phyloP scores from a whole-genome alignment of 2,888 invertebrate genomes.

The Heliconius erato region DNA sequence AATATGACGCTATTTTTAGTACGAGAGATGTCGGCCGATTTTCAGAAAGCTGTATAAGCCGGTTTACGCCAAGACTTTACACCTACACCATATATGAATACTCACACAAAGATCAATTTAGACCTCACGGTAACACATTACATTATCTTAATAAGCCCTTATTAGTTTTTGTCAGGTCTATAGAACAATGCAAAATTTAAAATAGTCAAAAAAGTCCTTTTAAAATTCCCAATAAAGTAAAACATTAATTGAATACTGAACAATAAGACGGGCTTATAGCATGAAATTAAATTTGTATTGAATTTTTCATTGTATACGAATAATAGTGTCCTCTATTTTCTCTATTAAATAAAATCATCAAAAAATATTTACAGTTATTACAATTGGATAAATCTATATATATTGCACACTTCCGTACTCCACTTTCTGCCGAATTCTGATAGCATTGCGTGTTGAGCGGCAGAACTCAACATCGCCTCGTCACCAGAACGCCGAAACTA shows the following conservation, averaged over 20 bases:
- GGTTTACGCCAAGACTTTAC: too few species aligned
- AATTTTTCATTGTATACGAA: neutral
- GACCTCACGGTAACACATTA: too few species aligned
- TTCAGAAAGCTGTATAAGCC: too few species aligned
- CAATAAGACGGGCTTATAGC: neutral
- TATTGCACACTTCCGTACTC: neutral
- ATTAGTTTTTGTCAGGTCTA: neutral
- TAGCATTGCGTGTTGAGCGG: too few species aligned
- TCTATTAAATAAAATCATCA: neutral
- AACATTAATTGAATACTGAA: conserved; percentile 12
- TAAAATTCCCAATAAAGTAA: neutral
- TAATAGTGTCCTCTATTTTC: neutral
- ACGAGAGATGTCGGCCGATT: too few species aligned
- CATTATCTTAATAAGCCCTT: too few species aligned
- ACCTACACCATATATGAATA: too few species aligned
- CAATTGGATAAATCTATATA: too few species aligned
- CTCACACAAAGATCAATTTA: too few species aligned
- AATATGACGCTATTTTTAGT: too few species aligned
- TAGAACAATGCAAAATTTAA: neutral
- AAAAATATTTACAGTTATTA: neutral
- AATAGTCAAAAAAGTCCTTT: neutral
- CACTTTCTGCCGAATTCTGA: neutral
- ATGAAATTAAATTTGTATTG: neutral
- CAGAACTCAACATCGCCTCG: too few species aligned
- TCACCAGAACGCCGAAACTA: too few species aligned